Base-by-base conservation (phyloP, 2,797 vertebrate genomes). In the Triplophysa yarkandensis region DNA sequence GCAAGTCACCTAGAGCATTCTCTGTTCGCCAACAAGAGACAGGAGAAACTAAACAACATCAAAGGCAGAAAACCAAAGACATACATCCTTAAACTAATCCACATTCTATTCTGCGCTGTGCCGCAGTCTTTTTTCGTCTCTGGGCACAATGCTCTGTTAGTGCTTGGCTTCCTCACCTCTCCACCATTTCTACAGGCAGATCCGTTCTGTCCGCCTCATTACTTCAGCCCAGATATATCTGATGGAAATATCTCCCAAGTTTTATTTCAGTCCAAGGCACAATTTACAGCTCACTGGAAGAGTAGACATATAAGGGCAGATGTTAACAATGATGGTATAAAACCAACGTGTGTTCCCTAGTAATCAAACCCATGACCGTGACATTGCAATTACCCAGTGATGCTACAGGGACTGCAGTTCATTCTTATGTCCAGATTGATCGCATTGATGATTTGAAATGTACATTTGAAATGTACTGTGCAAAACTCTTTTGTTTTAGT, bases 131-230 rank as follows among this genome's bases (percentile, higher is more conserved):
- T 28, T 73, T 39, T 41, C 46, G 54, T 43, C 48, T 74, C 30
- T 8, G 6, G 57, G 80, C 79, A 71, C 82, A 82, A 68, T 74
- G 63, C 79, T 80, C 76, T 68, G 72, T 73, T 62, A 21, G 5
- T n/a, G 61, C 71, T 68, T 79, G 21, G 48, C 76, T 61, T 82
- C 62, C 65, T 75, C 76, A 70, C 75, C 68, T 50, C 60, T 54
- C 43, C 21, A 25, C 34, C 4, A 39, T 13, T 11, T 57, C 76
- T 17, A 71, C 16, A 71, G 71, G 72, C 65, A 44, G 75, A 74
- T 83, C 69, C 36, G 70, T 79, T 74, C 74, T 73, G 60, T 52
- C 19, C 0, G 48, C 21, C 46, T 80, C 68, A 72, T 85, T 82
- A 82, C 79, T 73, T 81, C 70, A 77, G 10, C 28, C 79, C 65